phyloP scores from a whole-genome alignment of 2,888 invertebrate species.

The Epinotia brunnichana region DNA sequence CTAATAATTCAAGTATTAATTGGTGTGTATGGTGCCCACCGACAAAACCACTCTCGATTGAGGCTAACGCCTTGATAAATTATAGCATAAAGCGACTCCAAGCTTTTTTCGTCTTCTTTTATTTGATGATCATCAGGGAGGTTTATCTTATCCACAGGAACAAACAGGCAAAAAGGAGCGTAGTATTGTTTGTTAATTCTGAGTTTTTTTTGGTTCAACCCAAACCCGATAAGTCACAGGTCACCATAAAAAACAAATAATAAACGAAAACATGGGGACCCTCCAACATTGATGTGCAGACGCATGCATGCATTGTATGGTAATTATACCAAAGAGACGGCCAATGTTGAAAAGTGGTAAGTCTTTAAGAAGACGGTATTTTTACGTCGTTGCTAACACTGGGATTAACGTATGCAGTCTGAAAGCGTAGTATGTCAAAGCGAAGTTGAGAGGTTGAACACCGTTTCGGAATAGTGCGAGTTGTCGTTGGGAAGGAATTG shows the following conservation, averaged over 20 bases:
- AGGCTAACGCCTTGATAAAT: constrained; percentile 8
- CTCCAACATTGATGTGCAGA: constrained; percentile 62
- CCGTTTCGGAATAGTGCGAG: background rate
- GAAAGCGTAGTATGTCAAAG: constrained; percentile 1
- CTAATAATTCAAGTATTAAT: no score
- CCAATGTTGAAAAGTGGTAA: constrained; percentile 32
- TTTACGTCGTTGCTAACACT: background rate
- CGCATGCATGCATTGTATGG: constrained; percentile 79
- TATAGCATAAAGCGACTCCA: constrained; percentile 18
- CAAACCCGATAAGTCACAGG: constrained; percentile 36
- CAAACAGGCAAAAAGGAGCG: constrained; percentile 21
- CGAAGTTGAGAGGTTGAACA: background rate
- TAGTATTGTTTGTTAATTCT: constrained; percentile 39
- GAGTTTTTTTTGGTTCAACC: constrained; percentile 30
- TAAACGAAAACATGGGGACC: constrained; percentile 37
- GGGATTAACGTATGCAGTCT: background rate
- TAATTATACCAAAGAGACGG: constrained; percentile 65
- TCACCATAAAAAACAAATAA: constrained; percentile 19
- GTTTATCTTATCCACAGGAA: constrained; percentile 18
- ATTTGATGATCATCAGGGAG: constrained; percentile 23
- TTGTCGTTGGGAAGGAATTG: constrained; percentile 23
- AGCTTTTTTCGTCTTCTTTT: constrained; percentile 15
- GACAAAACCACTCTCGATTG: background rate
- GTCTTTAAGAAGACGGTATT: background rate
- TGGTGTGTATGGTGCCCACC: background rate